phyloP scores from a whole-genome alignment of 1,140 invertebrate species.

The Zaprionus lachaisei region DNA sequence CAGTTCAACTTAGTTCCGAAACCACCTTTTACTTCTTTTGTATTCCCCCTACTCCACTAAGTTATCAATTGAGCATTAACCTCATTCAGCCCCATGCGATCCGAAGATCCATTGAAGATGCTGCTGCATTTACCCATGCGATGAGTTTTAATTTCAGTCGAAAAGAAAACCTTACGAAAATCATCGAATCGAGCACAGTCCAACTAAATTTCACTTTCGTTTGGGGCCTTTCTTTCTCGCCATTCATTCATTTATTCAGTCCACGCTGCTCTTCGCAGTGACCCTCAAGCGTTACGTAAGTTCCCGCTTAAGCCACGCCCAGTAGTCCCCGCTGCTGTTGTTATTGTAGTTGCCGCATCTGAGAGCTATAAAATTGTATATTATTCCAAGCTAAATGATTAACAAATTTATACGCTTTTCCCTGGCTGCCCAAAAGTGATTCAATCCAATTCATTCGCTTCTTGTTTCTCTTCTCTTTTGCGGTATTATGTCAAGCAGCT shows the following conservation, averaged over 20 bases:
- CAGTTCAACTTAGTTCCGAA: too few species aligned
- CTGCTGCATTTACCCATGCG: not conserved
- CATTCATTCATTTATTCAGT: conserved; percentile 66
- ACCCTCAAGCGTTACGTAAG: conserved; percentile 48
- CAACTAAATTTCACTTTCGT: conserved; percentile 75
- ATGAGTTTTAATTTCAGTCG: conserved; percentile 15
- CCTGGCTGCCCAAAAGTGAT: conserved; percentile 49
- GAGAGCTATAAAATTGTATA: conserved; percentile 18
- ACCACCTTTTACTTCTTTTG: not conserved
- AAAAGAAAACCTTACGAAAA: conserved; percentile 46
- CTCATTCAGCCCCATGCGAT: not conserved
- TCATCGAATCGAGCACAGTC: conserved; percentile 45
- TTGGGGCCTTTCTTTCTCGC: conserved; percentile 53
- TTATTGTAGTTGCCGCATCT: conserved; percentile 50
- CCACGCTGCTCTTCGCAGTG: conserved; percentile 35
- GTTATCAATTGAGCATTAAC: conserved; percentile 3
- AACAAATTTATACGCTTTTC: conserved; percentile 76
- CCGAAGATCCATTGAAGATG: conserved; percentile 4
- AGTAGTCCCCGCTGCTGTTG: conserved; percentile 53
- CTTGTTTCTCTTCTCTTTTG: not conserved
- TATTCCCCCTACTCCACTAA: too few species aligned
- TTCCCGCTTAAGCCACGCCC: conserved; percentile 54
- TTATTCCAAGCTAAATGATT: conserved; percentile 55
- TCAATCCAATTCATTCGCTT: conserved; percentile 46
- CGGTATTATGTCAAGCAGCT: not conserved